A percentile compares a stretch with the other conserved stretches of the same genome.
Conservation (phyloP, 2,113 vertebrate genomes). For the Neofelis nebulosa region DNA sequence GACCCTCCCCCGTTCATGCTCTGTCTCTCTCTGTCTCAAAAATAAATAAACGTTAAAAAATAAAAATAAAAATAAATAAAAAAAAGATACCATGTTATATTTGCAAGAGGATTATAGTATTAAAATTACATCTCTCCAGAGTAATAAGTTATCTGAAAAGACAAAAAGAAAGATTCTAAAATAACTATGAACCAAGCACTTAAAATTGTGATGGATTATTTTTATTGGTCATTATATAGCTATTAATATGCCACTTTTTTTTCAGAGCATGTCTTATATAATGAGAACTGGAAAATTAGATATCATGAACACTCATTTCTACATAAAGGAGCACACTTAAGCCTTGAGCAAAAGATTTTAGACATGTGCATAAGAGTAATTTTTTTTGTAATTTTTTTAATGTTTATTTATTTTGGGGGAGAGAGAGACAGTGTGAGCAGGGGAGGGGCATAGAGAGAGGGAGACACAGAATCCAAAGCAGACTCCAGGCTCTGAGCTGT, state of each 20-base stretch:
- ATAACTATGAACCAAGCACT: not conserved
- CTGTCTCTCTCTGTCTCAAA: no score
- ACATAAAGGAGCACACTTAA: not conserved
- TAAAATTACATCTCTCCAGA: not conserved
- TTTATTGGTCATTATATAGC: not conserved
- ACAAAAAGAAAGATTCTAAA: not conserved
- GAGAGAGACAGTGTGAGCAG: no score
- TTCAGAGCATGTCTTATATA: not conserved
- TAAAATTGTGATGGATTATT: not conserved
- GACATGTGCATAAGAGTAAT: not conserved
- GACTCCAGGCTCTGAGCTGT: no score
- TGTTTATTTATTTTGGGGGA: no score
- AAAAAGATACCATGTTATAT: not conserved
- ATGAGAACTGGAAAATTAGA: not conserved
- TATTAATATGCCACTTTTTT: not conserved
- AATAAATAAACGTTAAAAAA: no score
- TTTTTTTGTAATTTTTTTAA: not conserved
- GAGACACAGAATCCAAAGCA: no score
- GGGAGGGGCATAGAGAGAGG: no score
- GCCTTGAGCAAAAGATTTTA: not conserved
- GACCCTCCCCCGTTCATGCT: no score
- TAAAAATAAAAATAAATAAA: no score
- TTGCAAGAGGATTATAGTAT: not conserved
- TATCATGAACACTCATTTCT: not conserved
- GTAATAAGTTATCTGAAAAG: not conserved